phyloP scores from a whole-genome alignment of 1,140 invertebrate species.

The Drosophila rhopaloa region DNA sequence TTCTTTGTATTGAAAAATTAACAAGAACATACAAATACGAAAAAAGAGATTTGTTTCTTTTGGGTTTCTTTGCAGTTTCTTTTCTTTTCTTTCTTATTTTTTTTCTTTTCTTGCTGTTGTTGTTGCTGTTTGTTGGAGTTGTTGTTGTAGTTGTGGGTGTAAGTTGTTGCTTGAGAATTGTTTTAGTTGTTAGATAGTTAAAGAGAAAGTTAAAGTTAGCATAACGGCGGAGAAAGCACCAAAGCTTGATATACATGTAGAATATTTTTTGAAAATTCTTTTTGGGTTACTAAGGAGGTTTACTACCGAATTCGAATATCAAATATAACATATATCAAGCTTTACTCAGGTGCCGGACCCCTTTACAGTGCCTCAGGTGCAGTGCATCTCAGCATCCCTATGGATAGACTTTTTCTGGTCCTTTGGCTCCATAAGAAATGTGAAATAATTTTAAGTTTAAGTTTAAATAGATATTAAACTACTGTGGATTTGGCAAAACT shows the following conservation, averaged over 20 bases:
- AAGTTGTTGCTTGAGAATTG: constrained; percentile 59
- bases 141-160: constrained; percentile 62
- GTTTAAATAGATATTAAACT: constrained; percentile 47
- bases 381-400: constrained; percentile 51
- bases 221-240: constrained; percentile 27
- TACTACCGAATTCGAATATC: background rate
- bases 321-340: constrained; percentile 11
- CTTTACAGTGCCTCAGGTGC: constrained; percentile 41
- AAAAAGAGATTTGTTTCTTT: constrained; percentile 83
- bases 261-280: background rate
- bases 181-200: constrained; percentile 66
- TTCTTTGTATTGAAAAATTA: constrained; percentile 81
- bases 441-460: constrained; percentile 40
- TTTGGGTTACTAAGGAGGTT: background rate
- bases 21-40: constrained; percentile 85
- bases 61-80: constrained; percentile 42
- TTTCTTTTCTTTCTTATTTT: constrained; percentile 31
- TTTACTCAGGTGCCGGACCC: constrained; percentile 10
- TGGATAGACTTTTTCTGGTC: constrained; percentile 37
- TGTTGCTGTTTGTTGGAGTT: constrained; percentile 53
- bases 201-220: constrained; percentile 69
- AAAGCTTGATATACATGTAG: constrained; percentile 26
- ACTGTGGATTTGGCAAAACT: constrained; percentile 37
- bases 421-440: constrained; percentile 50
- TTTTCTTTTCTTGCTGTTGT: constrained; percentile 48